Evolutionary conservation across 2,888 invertebrate genomes (phyloP).

Genomic region (Byasa hedistus): DNA sequence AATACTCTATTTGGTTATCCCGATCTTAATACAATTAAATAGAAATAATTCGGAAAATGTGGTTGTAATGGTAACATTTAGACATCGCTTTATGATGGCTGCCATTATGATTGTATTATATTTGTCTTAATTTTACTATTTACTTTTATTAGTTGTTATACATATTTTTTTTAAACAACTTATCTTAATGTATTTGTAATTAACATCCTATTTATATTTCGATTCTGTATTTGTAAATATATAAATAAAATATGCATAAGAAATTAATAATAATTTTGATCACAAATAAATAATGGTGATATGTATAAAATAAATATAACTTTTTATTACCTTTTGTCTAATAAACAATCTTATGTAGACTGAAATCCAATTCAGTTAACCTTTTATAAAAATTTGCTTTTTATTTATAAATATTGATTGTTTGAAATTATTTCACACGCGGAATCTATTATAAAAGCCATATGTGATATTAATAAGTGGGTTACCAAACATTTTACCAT

Average conservation of each 20-base stretch:
- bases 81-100: too few species aligned
- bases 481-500: constrained; percentile 4
- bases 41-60: too few species aligned
- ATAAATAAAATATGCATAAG: not conserved
- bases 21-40: too few species aligned
- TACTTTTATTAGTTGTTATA: too few species aligned
- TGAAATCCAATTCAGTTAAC: not conserved
- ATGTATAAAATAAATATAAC: not conserved
- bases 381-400: not conserved
- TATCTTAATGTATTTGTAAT: too few species aligned
- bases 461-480: constrained; percentile 22
- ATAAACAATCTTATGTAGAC: not conserved
- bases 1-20: too few species aligned
- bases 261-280: not conserved
- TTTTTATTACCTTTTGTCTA: too few species aligned
- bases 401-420: not conserved
- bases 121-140: too few species aligned
- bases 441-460: not conserved
- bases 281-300: not conserved
- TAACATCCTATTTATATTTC: too few species aligned
- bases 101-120: too few species aligned
- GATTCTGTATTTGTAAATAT: not conserved
- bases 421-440: not conserved
- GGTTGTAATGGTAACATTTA: too few species aligned
- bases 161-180: too few species aligned